Evolutionary conservation across 2,888 invertebrate species (phyloP), one percentile per base, ranked within the genome.

Genomic region (Rhagophthalmus giganteus): DNA sequence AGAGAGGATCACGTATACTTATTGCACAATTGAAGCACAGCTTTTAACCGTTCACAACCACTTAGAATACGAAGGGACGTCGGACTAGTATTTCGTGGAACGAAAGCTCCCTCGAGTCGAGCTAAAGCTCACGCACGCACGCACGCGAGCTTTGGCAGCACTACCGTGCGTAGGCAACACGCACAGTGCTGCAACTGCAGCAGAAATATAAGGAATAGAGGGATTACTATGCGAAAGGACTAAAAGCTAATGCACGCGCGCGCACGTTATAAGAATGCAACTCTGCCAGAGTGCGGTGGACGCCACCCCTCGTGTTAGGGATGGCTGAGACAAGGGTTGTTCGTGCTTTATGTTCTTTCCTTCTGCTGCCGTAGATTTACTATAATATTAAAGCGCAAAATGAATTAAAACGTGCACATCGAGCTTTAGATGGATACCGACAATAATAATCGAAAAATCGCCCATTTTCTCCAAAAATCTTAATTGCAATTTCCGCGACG

Each of bases 161-260:
- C 48, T 45, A 54, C 33, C 59, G 62, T 65, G 69, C 67, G 66
- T 66, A 61, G 47, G 57, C 57, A 51, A 55, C 68, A 68, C 69
- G 68, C 67, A 69, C 66, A 51, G 51, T 60, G 63, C 64, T 72
- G 71, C 71, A 69, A 73, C 73, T 73, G 72, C 69, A 67, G 66
- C 56, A 57, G 58, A 55, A 61, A 58, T 39, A 41, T 10, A 49
- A 48, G 49, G 59, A 58, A 57, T 59, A 60, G 60, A 56, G 35
- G 55, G 50, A 57, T 54, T 47, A 53, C 57, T 54, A 49, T 57
- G 39, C 49, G 42, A 50, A 56, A 58, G 56, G 55, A 54, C 46
- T 50, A 40, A 51, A 50, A 54, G 59, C 52, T 58, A 56, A 61
- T 62, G 61, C 77, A 76, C 72, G 76, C 77, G 75, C 77, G 75